Evolutionary conservation across 2,888 invertebrate genomes (phyloP).

Genomic region (Monopis laevigella): DNA sequence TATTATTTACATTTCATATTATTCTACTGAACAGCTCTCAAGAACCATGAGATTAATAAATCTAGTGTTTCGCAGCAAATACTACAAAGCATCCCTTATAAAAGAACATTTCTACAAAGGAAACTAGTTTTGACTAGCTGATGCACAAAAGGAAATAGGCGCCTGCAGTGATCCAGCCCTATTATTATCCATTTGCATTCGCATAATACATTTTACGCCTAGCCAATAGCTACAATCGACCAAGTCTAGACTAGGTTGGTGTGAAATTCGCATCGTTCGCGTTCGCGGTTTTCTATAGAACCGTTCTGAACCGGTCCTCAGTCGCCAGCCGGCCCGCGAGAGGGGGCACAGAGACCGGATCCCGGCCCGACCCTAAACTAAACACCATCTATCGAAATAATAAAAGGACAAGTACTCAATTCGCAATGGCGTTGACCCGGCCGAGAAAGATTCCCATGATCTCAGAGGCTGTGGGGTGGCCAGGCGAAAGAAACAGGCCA

Average conservation of each 20-base stretch:
- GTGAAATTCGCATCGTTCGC: constrained; percentile 59
- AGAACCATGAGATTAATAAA: too few relatives aligned
- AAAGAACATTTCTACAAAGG: too few relatives aligned
- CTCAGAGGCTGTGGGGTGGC: constrained; percentile 46
- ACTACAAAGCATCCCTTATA: too few relatives aligned
- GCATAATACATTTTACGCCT: too few relatives aligned
- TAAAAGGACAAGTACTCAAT: constrained; percentile 64
- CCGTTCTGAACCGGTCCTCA: constrained; percentile 47
- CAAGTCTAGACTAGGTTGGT: constrained; percentile 54
- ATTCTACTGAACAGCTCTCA: too few relatives aligned
- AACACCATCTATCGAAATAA: constrained; percentile 65
- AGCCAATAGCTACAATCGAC: constrained; percentile 40
- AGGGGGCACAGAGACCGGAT: constrained; percentile 63
- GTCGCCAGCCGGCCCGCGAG: constrained; percentile 41
- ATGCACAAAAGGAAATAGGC: too few relatives aligned
- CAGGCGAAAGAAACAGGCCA: constrained; percentile 21
- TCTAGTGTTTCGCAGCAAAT: too few relatives aligned
- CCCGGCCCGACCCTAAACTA: constrained; percentile 57
- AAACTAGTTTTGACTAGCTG: too few relatives aligned
- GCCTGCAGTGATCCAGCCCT: too few relatives aligned
- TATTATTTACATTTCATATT: too few relatives aligned
- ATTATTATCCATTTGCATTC: too few relatives aligned
- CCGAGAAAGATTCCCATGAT: constrained; percentile 54
- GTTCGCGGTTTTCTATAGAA: constrained; percentile 55
- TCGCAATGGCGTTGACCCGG: constrained; percentile 64